Evolutionary conservation across 1,140 invertebrate genomes (phyloP).

Genomic region (Tigriopus japonicus): DNA sequence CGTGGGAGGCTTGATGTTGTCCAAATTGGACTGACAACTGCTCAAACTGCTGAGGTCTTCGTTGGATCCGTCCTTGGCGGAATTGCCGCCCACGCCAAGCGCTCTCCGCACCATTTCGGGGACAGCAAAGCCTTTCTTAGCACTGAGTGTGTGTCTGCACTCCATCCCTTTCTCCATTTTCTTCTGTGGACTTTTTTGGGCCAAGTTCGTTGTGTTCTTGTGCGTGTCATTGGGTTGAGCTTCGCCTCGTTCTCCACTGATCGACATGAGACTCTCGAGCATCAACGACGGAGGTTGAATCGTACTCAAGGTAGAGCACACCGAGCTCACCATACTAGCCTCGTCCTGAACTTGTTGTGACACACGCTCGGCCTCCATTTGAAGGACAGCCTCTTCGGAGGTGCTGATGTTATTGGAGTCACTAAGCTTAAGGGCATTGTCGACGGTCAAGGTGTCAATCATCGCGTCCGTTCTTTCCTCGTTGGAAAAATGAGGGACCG

Average conservation of each 20-base stretch:
- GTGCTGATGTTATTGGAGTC: no score
- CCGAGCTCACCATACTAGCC: neutral
- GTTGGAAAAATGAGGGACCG: no score
- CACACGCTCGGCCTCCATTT: no score
- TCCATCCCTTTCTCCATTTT: neutral
- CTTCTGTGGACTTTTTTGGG: neutral
- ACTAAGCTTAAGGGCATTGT: no score
- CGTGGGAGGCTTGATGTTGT: conserved; percentile 18
- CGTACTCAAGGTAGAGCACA: neutral
- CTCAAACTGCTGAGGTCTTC: conserved; percentile 20
- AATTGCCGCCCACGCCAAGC: neutral
- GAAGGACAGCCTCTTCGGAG: no score
- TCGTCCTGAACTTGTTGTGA: neutral
- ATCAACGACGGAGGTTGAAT: conserved; percentile 12
- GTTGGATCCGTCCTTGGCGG: conserved; percentile 12
- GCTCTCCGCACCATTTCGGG: conserved; percentile 14
- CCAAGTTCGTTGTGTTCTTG: neutral
- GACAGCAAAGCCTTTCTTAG: conserved; percentile 2
- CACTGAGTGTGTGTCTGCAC: conserved; percentile 9
- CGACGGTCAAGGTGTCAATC: no score
- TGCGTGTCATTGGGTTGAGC: neutral
- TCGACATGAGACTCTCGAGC: conserved; percentile 1
- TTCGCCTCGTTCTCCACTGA: neutral
- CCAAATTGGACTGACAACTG: conserved; percentile 19
- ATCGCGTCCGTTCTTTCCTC: no score